phyloP scores from a whole-genome alignment of 1,140 invertebrate species.

The Coelopa frigida region DNA sequence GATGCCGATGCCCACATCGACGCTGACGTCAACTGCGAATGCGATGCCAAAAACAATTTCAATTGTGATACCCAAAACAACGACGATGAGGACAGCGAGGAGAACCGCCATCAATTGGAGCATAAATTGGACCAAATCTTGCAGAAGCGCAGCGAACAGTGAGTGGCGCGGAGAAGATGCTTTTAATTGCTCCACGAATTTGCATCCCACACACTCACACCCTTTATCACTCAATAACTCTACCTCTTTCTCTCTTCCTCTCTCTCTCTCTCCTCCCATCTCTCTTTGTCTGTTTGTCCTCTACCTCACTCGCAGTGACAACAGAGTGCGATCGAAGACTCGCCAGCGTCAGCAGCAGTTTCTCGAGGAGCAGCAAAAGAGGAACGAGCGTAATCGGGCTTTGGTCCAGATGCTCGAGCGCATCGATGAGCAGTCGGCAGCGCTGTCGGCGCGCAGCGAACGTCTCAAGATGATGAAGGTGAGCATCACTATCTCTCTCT shows the following conservation, averaged over 20 bases:
- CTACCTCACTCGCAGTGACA: conserved; percentile 23
- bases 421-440: conserved; percentile 50
- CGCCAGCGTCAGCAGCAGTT: conserved; percentile 54
- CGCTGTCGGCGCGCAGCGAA: conserved; percentile 54
- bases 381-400: conserved; percentile 54
- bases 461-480: conserved; percentile 52
- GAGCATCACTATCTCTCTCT: conserved; percentile 14
- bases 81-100: conserved; percentile 30
- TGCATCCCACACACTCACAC: too few relatives aligned
- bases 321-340: conserved; percentile 46
- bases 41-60: too few relatives aligned
- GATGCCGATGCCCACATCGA: too few relatives aligned
- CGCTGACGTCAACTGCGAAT: too few relatives aligned
- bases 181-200: too few relatives aligned
- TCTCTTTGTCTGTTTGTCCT: background rate
- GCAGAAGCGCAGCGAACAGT: conserved; percentile 39
- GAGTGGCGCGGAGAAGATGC: conserved; percentile 18
- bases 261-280: background rate
- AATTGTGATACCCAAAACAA: too few relatives aligned
- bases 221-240: too few relatives aligned
- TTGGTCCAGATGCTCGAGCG: conserved; percentile 51
- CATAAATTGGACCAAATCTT: conserved; percentile 40
- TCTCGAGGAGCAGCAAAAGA: conserved; percentile 51
- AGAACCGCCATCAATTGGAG: conserved; percentile 39
- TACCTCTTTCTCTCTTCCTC: background rate